Evolutionary conservation across 2,113 vertebrate species (phyloP).

Genomic region (Cyanistes caeruleus): DNA sequence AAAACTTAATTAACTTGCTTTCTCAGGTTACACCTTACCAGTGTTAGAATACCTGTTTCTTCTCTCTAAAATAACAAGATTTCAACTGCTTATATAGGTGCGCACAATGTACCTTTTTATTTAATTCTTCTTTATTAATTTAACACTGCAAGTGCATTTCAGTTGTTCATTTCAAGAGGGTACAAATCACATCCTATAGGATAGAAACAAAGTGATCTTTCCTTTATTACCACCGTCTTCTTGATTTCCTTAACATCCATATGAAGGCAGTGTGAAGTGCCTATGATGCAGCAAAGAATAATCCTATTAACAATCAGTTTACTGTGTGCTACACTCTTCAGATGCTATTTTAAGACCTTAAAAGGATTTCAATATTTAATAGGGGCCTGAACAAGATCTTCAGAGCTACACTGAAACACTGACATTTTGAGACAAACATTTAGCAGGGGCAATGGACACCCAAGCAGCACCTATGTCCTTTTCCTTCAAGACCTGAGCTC

Average conservation of each 20-base stretch:
- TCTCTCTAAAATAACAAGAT: neutral
- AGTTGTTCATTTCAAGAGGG: neutral
- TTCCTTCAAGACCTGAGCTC: neutral
- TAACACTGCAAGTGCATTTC: neutral
- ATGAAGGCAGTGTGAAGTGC: neutral
- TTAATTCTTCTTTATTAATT: neutral
- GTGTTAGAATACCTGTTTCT: neutral
- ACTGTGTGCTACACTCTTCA: neutral
- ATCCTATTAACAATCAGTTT: neutral
- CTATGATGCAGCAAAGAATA: neutral
- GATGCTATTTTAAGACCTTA: neutral
- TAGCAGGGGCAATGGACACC: neutral
- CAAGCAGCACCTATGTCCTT: neutral
- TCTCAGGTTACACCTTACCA: neutral
- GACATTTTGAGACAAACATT: neutral
- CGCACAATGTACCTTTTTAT: neutral
- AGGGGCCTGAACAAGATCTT: neutral
- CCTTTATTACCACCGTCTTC: neutral
- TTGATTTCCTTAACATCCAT: neutral
- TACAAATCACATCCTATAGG: neutral
- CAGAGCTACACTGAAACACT: neutral
- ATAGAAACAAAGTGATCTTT: neutral
- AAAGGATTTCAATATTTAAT: neutral
- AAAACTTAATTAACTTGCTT: neutral
- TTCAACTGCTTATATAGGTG: neutral